Evolutionary conservation across 2,113 vertebrate genomes (phyloP).

Genomic region (Ptilonorhynchus violaceus): DNA sequence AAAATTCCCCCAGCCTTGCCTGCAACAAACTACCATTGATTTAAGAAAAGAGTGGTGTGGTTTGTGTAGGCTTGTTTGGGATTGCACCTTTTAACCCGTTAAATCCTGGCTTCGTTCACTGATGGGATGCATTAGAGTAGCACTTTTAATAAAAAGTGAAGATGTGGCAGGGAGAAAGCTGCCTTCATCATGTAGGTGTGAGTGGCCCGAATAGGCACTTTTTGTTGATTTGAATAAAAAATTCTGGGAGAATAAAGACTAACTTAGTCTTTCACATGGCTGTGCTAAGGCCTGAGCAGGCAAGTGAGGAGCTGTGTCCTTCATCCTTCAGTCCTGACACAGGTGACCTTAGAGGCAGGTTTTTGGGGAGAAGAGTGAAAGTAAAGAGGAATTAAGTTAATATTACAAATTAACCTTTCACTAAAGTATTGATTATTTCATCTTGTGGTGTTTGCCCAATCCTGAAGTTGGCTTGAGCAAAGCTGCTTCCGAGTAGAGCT

Average conservation of each 20-base stretch:
- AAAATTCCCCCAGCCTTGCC: not conserved
- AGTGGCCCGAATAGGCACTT: not conserved
- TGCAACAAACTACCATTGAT: not conserved
- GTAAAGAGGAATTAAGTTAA: not conserved
- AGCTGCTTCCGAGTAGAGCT: not conserved
- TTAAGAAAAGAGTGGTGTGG: not conserved
- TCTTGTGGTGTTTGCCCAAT: not conserved
- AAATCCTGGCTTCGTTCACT: not conserved
- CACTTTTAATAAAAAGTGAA: not conserved
- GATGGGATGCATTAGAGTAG: too few relatives aligned
- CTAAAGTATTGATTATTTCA: not conserved
- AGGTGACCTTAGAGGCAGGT: not conserved
- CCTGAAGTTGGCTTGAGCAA: not conserved
- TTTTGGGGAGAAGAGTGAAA: not conserved
- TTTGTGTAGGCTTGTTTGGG: not conserved
- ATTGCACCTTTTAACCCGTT: not conserved
- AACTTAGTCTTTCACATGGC: not conserved
- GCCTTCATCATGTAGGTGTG: not conserved
- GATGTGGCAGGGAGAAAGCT: not conserved
- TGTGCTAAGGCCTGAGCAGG: not conserved
- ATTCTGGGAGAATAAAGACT: not conserved
- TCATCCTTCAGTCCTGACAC: not conserved
- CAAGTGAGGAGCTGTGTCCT: accelerated
- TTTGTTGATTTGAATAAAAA: not conserved
- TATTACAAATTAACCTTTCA: not conserved